Percentiles rank a stretch among this genome's conserved stretches.
These are phyloP conservation scores for Chalcosyrphus nemorum DNA, from an alignment of 2,888 invertebrate species.

Conservation along the genomic window DNA sequence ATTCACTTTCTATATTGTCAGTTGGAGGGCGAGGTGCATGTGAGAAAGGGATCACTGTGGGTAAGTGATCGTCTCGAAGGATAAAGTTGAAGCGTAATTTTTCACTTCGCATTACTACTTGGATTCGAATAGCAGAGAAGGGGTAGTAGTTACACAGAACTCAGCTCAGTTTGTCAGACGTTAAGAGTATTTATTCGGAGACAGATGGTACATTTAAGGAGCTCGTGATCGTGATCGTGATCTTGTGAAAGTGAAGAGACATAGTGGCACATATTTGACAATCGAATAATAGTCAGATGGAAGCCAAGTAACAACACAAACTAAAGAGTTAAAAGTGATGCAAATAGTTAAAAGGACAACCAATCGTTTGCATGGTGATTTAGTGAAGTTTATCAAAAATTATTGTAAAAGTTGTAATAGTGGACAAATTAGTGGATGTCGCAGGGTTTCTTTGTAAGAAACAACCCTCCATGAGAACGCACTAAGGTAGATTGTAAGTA, in stretches of 20 bases:
- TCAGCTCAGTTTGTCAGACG: constrained; percentile 3
- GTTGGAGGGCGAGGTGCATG: constrained; percentile 26
- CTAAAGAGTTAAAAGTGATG: no score
- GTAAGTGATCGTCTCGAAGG: constrained; percentile 56
- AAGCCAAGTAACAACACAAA: no score
- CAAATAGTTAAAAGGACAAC: no score
- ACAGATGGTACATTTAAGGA: constrained; percentile 47
- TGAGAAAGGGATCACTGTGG: constrained; percentile 57
- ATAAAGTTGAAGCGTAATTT: constrained; percentile 61
- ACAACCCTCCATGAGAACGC: no score
- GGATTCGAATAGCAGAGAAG: neutral
- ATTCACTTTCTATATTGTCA: constrained; percentile 32
- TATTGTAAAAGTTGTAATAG: no score
- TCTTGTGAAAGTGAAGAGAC: neutral
- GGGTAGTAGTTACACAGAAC: constrained; percentile 5
- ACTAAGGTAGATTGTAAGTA: no score
- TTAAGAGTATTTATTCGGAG: neutral
- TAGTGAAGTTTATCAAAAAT: no score
- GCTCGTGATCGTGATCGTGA: neutral
- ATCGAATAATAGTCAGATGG: no score
- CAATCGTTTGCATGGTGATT: no score
- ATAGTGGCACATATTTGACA: no score
- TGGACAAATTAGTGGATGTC: no score
- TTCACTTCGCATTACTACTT: constrained; percentile 58
- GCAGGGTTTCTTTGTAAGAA: no score